phyloP scores from a whole-genome alignment of 2,888 invertebrate species.

The Drosophila dives region DNA sequence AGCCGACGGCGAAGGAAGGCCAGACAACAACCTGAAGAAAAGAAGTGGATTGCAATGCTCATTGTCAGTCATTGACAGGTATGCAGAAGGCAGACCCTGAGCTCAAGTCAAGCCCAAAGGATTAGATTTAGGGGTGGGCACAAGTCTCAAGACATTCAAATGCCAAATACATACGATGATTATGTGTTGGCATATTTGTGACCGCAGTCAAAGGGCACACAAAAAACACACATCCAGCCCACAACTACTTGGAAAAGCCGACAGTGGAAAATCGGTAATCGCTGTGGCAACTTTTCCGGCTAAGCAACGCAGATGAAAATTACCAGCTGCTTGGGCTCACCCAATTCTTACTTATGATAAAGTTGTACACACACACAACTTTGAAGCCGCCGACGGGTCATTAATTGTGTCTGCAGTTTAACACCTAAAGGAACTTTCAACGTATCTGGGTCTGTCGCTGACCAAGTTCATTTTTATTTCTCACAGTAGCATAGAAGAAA shows the following conservation, averaged over 20 bases:
- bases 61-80: conserved; percentile 66
- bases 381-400: conserved; percentile 66
- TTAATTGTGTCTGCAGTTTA: conserved; percentile 67
- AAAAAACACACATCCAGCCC: conserved; percentile 1
- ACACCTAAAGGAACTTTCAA: conserved; percentile 69
- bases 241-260: conserved; percentile 33
- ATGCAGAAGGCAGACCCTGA: conserved; percentile 37
- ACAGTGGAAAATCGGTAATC: conserved; percentile 43
- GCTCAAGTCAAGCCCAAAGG: conserved; percentile 63
- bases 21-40: conserved; percentile 29
- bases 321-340: conserved; percentile 56
- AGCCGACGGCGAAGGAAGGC: conserved; percentile 10
- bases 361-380: conserved; percentile 60
- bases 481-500: conserved; percentile 40
- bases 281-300: conserved; percentile 46
- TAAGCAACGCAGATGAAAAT: conserved; percentile 20
- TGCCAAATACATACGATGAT: conserved; percentile 60
- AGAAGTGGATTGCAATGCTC: conserved; percentile 51
- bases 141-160: conserved; percentile 41
- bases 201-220: conserved; percentile 49
- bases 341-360: conserved; percentile 38
- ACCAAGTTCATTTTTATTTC: conserved; percentile 40
- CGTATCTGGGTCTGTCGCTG: conserved; percentile 37
- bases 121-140: conserved; percentile 48
- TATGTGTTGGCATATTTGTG: conserved; percentile 78